A percentile compares a stretch with the other conserved stretches of the same genome.
Evolutionary conservation across 30 jellyfish, hydroid and myxozoan species (phyloP).

Genomic region (Hydractinia symbiolongicarpus): DNA sequence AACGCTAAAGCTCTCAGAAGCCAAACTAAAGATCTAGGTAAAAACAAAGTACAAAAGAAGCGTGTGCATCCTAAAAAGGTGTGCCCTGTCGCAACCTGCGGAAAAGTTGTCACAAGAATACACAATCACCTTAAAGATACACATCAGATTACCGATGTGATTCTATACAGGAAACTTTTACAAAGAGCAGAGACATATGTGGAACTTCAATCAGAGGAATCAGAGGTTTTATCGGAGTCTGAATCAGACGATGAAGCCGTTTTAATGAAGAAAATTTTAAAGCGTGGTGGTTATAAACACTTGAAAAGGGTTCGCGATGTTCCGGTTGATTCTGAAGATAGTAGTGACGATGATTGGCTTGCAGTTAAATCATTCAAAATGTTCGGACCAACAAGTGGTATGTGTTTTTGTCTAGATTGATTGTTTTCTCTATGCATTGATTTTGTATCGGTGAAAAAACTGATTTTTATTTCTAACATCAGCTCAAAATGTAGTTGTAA

Average conservation of each 20-base stretch:
- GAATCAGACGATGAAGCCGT: neutral
- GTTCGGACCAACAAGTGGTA: no score
- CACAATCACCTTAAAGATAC: slow-evolving; percentile 22
- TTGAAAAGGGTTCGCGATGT: neutral
- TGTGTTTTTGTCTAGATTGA: no score
- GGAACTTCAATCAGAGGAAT: slow-evolving; percentile 9
- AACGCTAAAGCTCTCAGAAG: slow-evolving; percentile 6
- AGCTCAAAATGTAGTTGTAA: no score
- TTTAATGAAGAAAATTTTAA: neutral
- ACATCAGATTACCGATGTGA: slow-evolving; percentile 17
- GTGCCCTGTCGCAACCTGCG: slow-evolving; percentile 9
- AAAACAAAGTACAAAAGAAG: neutral
- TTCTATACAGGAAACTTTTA: neutral
- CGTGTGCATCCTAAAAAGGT: neutral
- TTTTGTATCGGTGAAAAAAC: no score
- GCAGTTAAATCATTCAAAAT: neutral
- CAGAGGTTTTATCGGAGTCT: neutral
- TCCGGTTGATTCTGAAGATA: neutral
- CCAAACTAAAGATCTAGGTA: neutral
- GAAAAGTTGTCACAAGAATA: slow-evolving; percentile 8
- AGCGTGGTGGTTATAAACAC: neutral
- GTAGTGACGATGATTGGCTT: slow-evolving; percentile 9
- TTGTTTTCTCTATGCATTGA: no score
- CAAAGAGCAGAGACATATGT: neutral
- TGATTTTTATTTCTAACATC: no score